Conservation (phyloP, 2,797 vertebrate species). For the Halcyon badia region DNA sequence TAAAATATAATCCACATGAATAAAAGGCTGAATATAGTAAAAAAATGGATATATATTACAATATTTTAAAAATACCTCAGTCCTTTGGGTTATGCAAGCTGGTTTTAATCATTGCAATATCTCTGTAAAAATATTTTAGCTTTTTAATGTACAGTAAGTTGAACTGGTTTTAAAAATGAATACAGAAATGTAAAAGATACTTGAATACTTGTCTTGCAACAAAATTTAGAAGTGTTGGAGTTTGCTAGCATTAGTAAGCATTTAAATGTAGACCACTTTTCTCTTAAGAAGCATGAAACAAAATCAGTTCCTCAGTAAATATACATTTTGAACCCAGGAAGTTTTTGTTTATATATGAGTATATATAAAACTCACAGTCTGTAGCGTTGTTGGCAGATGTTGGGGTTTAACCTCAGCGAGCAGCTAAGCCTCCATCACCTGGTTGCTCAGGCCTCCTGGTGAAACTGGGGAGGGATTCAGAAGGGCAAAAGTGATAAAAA, state of each 20-base stretch:
- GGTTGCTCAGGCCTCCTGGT: no score
- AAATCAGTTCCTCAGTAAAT: not conserved
- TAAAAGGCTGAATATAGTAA: not conserved
- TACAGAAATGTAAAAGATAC: not conserved
- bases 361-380: not conserved
- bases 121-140: not conserved
- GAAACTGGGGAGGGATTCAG: no score
- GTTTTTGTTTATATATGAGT: not conserved
- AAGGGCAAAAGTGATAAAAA: no score
- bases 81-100: not conserved
- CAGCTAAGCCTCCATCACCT: no score
- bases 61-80: not conserved
- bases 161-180: not conserved
- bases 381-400: not conserved
- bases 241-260: not conserved
- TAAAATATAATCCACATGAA: not conserved
- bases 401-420: no score
- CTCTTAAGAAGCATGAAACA: not conserved
- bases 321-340: not conserved
- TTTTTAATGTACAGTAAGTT: not conserved
- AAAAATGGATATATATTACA: not conserved
- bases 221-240: not conserved
- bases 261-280: not conserved
- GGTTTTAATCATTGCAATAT: not conserved
- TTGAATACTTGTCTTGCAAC: not conserved